These are phyloP conservation scores for Rhinoderma darwinii DNA, from an alignment of 2,113 vertebrate species.

Conservation along the genomic window DNA sequence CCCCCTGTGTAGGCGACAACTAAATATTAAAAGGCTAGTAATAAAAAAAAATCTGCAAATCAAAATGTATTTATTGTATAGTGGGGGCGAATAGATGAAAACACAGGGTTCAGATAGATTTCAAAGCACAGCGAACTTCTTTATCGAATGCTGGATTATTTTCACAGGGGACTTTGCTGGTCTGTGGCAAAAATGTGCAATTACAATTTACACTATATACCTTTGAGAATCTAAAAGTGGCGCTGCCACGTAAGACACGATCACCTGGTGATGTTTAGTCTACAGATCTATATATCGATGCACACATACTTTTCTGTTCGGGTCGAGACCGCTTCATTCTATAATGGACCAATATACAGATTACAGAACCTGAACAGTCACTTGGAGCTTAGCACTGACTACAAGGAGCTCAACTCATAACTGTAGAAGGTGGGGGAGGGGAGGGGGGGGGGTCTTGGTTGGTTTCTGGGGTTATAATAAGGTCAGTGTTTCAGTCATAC, in stretches of 20 bases:
- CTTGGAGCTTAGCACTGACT: neutral
- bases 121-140: conserved; percentile 20
- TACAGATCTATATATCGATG: neutral
- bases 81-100: neutral
- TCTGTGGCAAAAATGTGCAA: conserved; percentile 19
- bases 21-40: neutral
- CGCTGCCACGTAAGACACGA: neutral
- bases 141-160: conserved; percentile 29
- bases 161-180: conserved; percentile 10
- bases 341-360: conserved; percentile 30
- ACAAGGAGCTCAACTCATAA: neutral
- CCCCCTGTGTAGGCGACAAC: neutral
- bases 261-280: neutral
- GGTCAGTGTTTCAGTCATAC: neutral
- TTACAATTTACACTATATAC: neutral
- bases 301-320: neutral
- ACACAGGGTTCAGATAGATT: conserved; percentile 8
- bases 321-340: neutral
- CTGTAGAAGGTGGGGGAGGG: neutral
- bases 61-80: conserved; percentile 33
- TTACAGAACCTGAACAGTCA: neutral
- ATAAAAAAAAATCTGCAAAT: conserved; percentile 2
- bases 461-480: neutral
- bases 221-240: neutral
- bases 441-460: neutral